Conservation (phyloP, 2,888 invertebrate genomes). For the Drosophila greeni region DNA sequence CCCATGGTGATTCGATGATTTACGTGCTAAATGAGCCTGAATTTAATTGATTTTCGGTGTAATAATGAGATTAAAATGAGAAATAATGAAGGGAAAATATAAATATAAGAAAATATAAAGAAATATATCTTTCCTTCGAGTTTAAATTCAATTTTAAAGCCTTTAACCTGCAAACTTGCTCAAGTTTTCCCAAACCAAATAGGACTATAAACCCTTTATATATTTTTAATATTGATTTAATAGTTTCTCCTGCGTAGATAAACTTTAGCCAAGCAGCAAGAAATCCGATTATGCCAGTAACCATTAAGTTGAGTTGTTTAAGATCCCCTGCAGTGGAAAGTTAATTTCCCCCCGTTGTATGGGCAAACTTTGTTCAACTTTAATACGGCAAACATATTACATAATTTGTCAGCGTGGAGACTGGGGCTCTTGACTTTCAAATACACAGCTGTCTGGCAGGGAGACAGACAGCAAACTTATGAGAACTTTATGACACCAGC, state of each 20-base stretch:
- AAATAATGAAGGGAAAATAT: not conserved
- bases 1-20: conserved; percentile 19
- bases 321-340: conserved; percentile 16
- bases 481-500: conserved; percentile 55
- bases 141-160: not conserved
- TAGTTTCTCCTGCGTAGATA: not conserved
- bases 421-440: conserved; percentile 62
- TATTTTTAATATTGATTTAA: conserved; percentile 1
- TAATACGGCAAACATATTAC: conserved; percentile 54
- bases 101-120: no score
- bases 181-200: not conserved
- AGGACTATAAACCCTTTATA: not conserved
- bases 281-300: not conserved
- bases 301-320: conserved; percentile 18
- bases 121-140: no score
- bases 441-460: conserved; percentile 34
- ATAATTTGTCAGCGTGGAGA: conserved; percentile 57
- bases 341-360: conserved; percentile 28
- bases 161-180: not conserved
- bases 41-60: conserved; percentile 15
- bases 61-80: not conserved
- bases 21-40: conserved; percentile 20
- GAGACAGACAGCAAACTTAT: conserved; percentile 54
- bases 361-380: conserved; percentile 47
- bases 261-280: conserved; percentile 6